These are phyloP conservation scores for Karalla daura DNA, from an alignment of 2,797 vertebrate species.

Conservation along the genomic window DNA sequence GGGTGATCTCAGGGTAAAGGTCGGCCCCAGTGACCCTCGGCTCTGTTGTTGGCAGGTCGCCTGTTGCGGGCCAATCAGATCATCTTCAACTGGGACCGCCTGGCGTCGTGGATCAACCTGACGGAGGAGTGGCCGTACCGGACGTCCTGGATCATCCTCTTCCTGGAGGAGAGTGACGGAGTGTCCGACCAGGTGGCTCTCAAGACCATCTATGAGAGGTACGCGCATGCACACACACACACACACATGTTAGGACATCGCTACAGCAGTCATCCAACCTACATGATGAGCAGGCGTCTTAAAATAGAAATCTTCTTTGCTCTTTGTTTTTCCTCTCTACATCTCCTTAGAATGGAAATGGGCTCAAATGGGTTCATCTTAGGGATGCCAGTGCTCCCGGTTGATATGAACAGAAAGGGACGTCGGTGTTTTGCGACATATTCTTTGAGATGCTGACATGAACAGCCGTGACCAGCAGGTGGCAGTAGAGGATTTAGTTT, in stretches of 20 bases:
- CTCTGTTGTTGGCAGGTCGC: no score
- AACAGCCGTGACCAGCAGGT: slow-evolving; percentile 72
- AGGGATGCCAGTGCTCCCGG: not conserved
- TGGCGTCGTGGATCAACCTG: slow-evolving; percentile 99
- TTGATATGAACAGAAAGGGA: slow-evolving; percentile 6
- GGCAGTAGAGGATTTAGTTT: slow-evolving; percentile 80
- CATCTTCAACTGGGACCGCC: slow-evolving; percentile 95
- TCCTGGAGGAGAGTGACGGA: slow-evolving; percentile 94
- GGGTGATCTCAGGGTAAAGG: no score
- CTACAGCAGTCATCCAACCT: not conserved
- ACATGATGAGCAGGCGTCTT: not conserved
- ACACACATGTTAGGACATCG: not conserved
- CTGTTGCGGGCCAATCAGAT: slow-evolving; percentile 97
- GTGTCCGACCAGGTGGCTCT: slow-evolving; percentile 91
- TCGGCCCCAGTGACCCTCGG: no score
- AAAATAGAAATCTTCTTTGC: not conserved
- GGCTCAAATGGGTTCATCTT: not conserved
- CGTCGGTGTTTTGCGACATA: not conserved
- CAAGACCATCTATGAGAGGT: slow-evolving; percentile 97
- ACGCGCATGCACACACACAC: slow-evolving; percentile 20
- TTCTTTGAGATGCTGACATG: slow-evolving; percentile 5
- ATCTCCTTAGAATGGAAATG: slow-evolving; percentile 17
- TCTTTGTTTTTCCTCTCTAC: not conserved
- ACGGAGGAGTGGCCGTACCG: slow-evolving; percentile 99
- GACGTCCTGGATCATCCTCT: slow-evolving; percentile 97